These are phyloP conservation scores for Drosophila merina DNA, from an alignment of 2,888 invertebrate species.

Conservation along the genomic window DNA sequence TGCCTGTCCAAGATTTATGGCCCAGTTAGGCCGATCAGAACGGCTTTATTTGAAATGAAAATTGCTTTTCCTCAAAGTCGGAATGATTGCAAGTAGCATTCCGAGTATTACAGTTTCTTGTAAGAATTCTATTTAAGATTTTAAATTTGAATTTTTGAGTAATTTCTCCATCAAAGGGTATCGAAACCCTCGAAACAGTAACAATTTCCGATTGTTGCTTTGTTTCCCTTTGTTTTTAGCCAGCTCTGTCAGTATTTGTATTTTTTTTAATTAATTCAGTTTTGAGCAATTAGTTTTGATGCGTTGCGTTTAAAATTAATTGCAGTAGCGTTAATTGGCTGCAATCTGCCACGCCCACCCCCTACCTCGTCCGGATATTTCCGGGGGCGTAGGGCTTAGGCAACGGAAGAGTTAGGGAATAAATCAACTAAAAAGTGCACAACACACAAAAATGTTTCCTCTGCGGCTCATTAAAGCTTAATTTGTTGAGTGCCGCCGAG, in stretches of 20 bases:
- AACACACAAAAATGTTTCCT: slow-evolving; percentile 34
- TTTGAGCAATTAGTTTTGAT: slow-evolving; percentile 74
- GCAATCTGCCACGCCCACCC: slow-evolving; percentile 28
- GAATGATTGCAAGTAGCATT: too few species aligned
- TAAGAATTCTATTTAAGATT: too few species aligned
- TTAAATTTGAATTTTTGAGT: too few species aligned
- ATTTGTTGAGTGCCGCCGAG: slow-evolving; percentile 21
- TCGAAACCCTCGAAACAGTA: slow-evolving; percentile 3
- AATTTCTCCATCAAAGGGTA: slow-evolving; percentile 1
- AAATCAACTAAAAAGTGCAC: slow-evolving; percentile 38
- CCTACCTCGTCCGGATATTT: not conserved
- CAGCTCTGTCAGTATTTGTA: slow-evolving; percentile 27
- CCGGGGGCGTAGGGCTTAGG: not conserved
- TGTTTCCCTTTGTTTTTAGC: slow-evolving; percentile 19
- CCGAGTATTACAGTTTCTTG: too few species aligned
- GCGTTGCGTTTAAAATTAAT: slow-evolving; percentile 77
- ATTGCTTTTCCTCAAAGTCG: not conserved
- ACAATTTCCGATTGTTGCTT: not conserved
- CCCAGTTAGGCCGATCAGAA: slow-evolving; percentile 1
- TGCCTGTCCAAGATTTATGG: slow-evolving; percentile 28
- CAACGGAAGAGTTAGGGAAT: slow-evolving; percentile 16
- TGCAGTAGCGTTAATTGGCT: slow-evolving; percentile 58
- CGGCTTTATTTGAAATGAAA: not conserved
- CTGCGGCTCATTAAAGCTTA: slow-evolving; percentile 39
- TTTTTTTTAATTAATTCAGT: slow-evolving; percentile 72